Base-by-base conservation (phyloP, 2,888 invertebrate species). In the Merodon equestris region DNA sequence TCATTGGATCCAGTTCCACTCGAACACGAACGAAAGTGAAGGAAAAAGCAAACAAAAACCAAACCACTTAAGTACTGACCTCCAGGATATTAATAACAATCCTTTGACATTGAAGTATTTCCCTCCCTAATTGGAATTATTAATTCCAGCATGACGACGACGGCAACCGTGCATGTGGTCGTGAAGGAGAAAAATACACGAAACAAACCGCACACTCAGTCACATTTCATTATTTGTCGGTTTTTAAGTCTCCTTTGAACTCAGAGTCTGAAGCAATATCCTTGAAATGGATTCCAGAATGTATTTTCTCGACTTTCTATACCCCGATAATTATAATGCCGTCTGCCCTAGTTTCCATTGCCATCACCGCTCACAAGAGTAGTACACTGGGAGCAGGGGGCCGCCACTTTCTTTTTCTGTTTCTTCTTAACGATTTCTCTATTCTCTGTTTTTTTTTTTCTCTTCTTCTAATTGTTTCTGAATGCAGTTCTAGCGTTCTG, bases 281-380 rank as follows among this genome's bases (percentile, higher is more conserved):
- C 72, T 64, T 73, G 58, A 54, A 72, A 63, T 40, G 14, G 51
- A 44, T 57, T 15, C 27, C n/a, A 7, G 1, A 19, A 42, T 50
- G 12, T 15, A 51, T 45, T 47, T 51, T 34, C 51, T 61, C 12
- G 27, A 53, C 27, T 61, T 75, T 61, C 10, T 47, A 13, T 40
- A 50, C 50, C 12, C 9, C 58, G 50, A 60, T 50, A 66, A 58
- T 60, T 48, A 50, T 60, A 60, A 17, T 50, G 34, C 71, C 58
- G 47, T 58, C 71, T 66, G 71, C 71, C 66, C 71, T 66, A 71
- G 76, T 58, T 75, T 60, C 45, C 58, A 48, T 38, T n/a, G 58
- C 19, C 7, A 27, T 27, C 50, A 47, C 18, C 60, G 34, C 15
- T 34, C 27, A n/a, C n/a, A n/a, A n/a, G n/a, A n/a, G n/a, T n/a